These are phyloP conservation scores for Threskiornis aethiopicus DNA, from an alignment of 2,797 vertebrate species.

Conservation along the genomic window DNA sequence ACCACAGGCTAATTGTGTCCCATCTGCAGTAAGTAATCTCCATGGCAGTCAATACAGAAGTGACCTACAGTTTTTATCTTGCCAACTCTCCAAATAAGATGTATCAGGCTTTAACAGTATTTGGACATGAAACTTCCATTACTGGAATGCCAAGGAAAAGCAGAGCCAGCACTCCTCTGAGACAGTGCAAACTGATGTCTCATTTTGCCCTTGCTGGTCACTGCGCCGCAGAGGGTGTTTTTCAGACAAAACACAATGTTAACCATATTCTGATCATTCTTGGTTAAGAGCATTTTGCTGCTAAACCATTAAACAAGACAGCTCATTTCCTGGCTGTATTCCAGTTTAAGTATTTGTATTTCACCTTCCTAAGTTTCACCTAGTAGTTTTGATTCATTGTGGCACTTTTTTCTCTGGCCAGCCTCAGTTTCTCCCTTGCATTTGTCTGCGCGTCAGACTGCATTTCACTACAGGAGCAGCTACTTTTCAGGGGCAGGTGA, in stretches of 20 bases:
- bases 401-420: background rate
- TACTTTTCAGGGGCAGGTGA: background rate
- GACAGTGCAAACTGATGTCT: background rate
- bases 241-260: background rate
- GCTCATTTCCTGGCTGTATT: background rate
- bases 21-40: background rate
- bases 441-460: background rate
- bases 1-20: background rate
- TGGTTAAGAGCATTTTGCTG: background rate
- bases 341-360: background rate
- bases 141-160: background rate
- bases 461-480: background rate
- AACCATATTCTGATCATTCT: background rate
- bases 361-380: background rate
- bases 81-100: background rate
- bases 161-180: background rate
- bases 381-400: background rate
- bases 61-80: background rate
- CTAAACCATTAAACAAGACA: background rate
- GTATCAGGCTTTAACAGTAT: background rate
- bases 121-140: background rate
- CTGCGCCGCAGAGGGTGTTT: background rate
- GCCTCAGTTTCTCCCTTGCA: background rate
- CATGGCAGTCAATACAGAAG: background rate
- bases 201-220: background rate